Conservation (phyloP, 2,113 vertebrate species). For the Grammomys surdaster region DNA sequence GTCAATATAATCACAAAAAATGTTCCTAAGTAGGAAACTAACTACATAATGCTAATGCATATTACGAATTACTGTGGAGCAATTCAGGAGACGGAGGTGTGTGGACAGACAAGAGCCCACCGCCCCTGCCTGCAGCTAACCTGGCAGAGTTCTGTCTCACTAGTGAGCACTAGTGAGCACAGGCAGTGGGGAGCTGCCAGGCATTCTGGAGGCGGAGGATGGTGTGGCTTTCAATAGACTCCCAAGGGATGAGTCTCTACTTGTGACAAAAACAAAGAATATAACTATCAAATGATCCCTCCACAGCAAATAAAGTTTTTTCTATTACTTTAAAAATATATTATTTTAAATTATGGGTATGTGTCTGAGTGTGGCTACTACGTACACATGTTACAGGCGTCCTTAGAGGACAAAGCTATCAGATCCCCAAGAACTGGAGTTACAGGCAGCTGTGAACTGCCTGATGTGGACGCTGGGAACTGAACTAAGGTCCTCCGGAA, state of each 20-base stretch:
- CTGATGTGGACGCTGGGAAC: not conserved
- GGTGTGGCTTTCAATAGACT: not conserved
- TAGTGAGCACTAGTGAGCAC: not conserved
- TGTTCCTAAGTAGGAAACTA: conserved; percentile 18
- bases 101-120: not conserved
- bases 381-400: not conserved
- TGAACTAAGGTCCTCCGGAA: not conserved
- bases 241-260: not conserved
- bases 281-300: conserved; percentile 3
- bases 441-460: not conserved
- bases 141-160: not conserved
- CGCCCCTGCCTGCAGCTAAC: not conserved
- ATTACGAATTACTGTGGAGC: conserved; percentile 24
- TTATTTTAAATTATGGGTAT: not conserved
- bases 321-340: not conserved
- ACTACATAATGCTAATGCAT: not conserved
- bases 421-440: not conserved
- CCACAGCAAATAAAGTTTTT: not conserved
- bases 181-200: not conserved
- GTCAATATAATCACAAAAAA: conserved; percentile 55
- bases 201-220: not conserved
- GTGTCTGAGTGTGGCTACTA: not conserved
- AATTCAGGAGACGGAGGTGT: conserved; percentile 30
- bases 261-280: conserved; percentile 26
- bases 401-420: not conserved